Conservation (phyloP, 2,113 vertebrate species). For the Tachysurus vachellii region DNA sequence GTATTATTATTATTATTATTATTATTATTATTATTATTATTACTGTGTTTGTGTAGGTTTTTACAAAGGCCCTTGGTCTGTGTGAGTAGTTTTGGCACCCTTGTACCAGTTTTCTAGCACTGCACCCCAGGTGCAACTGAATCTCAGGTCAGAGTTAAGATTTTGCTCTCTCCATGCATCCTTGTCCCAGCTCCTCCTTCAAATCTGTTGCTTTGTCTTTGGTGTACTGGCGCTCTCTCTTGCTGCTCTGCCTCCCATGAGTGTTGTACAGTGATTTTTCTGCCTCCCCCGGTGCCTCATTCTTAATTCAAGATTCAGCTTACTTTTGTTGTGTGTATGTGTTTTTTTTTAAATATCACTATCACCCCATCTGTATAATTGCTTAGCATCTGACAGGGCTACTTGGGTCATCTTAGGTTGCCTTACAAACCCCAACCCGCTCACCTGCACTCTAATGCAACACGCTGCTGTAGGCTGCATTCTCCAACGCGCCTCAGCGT, state of each 20-base stretch:
- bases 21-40: slow-evolving; percentile 63
- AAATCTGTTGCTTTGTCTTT: slow-evolving; percentile 47
- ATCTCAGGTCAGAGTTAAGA: slow-evolving; percentile 90
- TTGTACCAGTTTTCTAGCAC: slow-evolving; percentile 66
- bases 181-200: slow-evolving; percentile 52
- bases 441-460: slow-evolving; percentile 37
- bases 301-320: slow-evolving; percentile 51
- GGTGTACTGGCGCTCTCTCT: slow-evolving; percentile 33
- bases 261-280: slow-evolving; percentile 36
- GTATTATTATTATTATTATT: slow-evolving; percentile 61
- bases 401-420: slow-evolving; percentile 62
- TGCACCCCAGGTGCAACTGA: slow-evolving; percentile 72
- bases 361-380: slow-evolving; percentile 59
- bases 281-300: slow-evolving; percentile 53
- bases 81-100: slow-evolving; percentile 70
- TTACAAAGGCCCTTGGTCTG: slow-evolving; percentile 70
- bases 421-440: slow-evolving; percentile 63
- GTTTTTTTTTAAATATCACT: slow-evolving; percentile 47
- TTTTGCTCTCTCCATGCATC: slow-evolving; percentile 68
- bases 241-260: slow-evolving; percentile 17
- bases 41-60: slow-evolving; percentile 59
- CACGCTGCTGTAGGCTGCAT: not conserved
- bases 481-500: not conserved
- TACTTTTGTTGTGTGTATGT: slow-evolving; percentile 36
- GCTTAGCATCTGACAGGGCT: slow-evolving; percentile 63